Base-by-base conservation (phyloP, 2,113 vertebrate species). In the Nothocercus julius region DNA sequence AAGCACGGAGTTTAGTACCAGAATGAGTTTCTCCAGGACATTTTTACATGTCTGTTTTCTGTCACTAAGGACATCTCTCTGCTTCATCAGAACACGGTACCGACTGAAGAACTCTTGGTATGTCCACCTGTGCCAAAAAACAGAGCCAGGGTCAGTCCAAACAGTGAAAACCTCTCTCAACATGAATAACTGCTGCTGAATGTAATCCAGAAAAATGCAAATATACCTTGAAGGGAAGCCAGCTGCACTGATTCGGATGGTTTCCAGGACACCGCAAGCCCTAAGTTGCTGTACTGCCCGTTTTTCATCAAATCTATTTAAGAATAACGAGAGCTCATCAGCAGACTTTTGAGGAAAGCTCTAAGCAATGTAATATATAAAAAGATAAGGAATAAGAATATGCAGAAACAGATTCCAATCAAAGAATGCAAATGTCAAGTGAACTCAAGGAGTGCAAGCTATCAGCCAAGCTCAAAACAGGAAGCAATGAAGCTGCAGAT, bases 91-190 rank as follows among this genome's bases (percentile, higher is more conserved):
- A 79, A 99, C 99, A 88, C 99, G 98, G 94, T 99, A 99, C 13
- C 99, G 99, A 89, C 99, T 99, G 95, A 99, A 99, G 98, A 99
- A 99, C 97, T 99, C 99, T 90, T 99, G 99, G 95, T 99, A 99
- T 0, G 99, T 99, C 99, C 99, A 99, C 88, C 99, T 99, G 96
- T 62, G 30, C 91, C 87, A 96, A 91, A 66, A 90, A 90, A 69
- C 51, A 87, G 78, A 59, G 9, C n/a, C 42, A 44, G 74, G 6
- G 58, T 94, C 88, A 95, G 85, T 13, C 20, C 36, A 44, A 42
- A 53, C n/a, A 64, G 5, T 8, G 24, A 85, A 19, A 53, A 53
- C 18, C 7, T 28, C 21, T 72, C 58, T n/a, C 28, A 24, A 7
- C 7, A 78, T 63, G 68, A 88, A 24, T 28, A 64, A 13, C n/a